Evolutionary conservation across 2,888 invertebrate genomes (phyloP).

Genomic region (Amiota communis): DNA sequence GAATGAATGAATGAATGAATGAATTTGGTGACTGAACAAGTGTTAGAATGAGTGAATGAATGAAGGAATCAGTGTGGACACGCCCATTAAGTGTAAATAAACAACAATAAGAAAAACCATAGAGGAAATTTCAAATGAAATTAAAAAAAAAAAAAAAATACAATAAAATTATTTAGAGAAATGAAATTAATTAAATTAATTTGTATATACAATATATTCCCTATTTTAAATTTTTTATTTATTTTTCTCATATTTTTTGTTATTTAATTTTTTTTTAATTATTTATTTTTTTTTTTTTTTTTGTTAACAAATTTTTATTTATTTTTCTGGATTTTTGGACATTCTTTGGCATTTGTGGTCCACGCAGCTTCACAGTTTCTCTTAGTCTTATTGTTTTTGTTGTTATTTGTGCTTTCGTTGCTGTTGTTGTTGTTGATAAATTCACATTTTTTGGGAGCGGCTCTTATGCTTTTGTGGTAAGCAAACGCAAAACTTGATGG

Average conservation of each 20-base stretch:
- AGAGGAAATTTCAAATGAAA: not conserved
- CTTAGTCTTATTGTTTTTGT: slow-evolving; percentile 29
- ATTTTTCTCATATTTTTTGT: slow-evolving; percentile 20
- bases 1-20: no score
- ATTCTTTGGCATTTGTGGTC: not conserved
- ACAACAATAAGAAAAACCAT: not conserved
- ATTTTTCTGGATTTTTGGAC: slow-evolving; percentile 34
- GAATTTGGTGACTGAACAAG: no score
- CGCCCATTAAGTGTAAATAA: slow-evolving; percentile 17
- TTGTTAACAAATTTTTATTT: slow-evolving; percentile 42
- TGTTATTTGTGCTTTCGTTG: slow-evolving; percentile 46
- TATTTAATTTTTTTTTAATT: slow-evolving; percentile 14
- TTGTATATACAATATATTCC: no score
- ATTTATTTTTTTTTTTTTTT: slow-evolving; percentile 26
- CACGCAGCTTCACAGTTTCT: slow-evolving; percentile 8
- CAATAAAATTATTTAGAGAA: slow-evolving; percentile 18
- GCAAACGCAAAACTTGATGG: not conserved
- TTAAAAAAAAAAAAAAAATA: not conserved
- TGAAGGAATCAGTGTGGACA: slow-evolving; percentile 8
- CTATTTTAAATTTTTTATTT: slow-evolving; percentile 46
- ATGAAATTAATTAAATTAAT: not conserved
- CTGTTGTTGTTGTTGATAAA: slow-evolving; percentile 26
- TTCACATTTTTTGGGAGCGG: slow-evolving; percentile 57
- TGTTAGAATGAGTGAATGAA: not conserved
- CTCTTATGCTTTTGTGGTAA: slow-evolving; percentile 35